Evolutionary conservation across 2,113 vertebrate genomes (phyloP), one percentile per base, ranked within the genome.

Genomic region (Okapia johnstoni): DNA sequence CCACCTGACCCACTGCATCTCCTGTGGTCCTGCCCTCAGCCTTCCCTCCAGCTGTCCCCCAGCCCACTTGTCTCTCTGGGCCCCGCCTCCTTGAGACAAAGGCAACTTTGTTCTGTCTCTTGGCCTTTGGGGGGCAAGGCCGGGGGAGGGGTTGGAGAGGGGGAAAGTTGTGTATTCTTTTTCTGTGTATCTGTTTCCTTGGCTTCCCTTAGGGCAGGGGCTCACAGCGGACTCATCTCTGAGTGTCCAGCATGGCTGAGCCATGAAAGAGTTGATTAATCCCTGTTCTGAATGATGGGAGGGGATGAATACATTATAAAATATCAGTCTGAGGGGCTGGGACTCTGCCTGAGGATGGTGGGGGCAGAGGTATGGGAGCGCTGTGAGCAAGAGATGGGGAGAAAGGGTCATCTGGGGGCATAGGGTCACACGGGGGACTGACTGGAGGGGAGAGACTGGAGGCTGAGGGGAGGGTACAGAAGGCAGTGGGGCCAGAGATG

Each of bases 281-380:
- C 25, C 76, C 61, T 25, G 23, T 40, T 52, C 7, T 57, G 58
- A 85, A 58, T 9, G 83, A 70, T 36, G n/a, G n/a, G 30, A 79
- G 36, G 70, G 40, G 28, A 46, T 7, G 26, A 58, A 26, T 43
- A 26, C 33, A 48, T 55, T 73, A 58, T 43, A 28, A 7, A 60
- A n/a, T 8, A 28, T 1, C 66, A 61, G 76, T 28, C 28, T 88
- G 55, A 52, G 55, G 55, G 55, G 26, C 81, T 73, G 36, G 5
- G 66, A n/a, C 83, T 94, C 19, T 13, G 73, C 58, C 81, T 93
- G 60, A 60, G 21, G 19, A 15, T 40, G 19, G 43, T 16, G 25
- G 17, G 17, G 28, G 30, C 2, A 1, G 52, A n/a, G 13, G 26
- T 7, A 3, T 0, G 1, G 26, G 36, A 57, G 48, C 46, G 46